Evolutionary conservation across 1,140 invertebrate species (phyloP).

Genomic region (Drosophila kohkoa): DNA sequence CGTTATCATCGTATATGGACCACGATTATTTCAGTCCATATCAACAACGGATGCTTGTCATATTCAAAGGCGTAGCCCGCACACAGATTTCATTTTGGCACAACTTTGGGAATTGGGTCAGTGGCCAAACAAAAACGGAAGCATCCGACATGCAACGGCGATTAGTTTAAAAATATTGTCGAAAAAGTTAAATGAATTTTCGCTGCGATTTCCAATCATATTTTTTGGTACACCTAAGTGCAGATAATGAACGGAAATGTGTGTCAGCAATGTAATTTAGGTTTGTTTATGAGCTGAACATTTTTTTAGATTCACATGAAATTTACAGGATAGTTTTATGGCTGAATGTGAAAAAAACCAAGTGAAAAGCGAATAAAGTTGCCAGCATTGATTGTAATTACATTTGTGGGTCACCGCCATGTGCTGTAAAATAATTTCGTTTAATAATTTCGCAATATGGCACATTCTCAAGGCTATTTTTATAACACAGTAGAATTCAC

Average conservation of each 20-base stretch:
- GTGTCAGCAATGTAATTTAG: slow-evolving; percentile 32
- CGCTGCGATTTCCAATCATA: slow-evolving; percentile 23
- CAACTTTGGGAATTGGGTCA: slow-evolving; percentile 31
- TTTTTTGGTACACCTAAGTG: slow-evolving; percentile 35
- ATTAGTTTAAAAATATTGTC: slow-evolving; percentile 45
- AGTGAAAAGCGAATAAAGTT: not conserved
- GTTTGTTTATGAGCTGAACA: no score
- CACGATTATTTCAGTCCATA: slow-evolving; percentile 49
- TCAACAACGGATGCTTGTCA: slow-evolving; percentile 66
- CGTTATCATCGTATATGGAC: slow-evolving; percentile 57
- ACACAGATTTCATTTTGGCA: slow-evolving; percentile 42
- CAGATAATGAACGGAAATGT: slow-evolving; percentile 44
- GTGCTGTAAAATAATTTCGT: slow-evolving; percentile 42
- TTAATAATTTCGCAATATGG: slow-evolving; percentile 31
- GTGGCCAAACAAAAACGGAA: slow-evolving; percentile 46
- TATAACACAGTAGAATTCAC: slow-evolving; percentile 50
- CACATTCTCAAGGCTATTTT: slow-evolving; percentile 39
- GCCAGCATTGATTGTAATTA: not conserved
- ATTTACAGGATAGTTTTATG: not conserved
- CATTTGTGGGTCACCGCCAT: slow-evolving; percentile 55
- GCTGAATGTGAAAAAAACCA: not conserved
- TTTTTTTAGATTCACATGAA: not conserved
- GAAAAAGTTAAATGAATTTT: slow-evolving; percentile 33
- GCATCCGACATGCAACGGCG: slow-evolving; percentile 8
- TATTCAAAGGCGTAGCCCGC: slow-evolving; percentile 59